Conservation (phyloP, 1,140 invertebrate genomes). For the Caenorhabditis tropicalis region DNA sequence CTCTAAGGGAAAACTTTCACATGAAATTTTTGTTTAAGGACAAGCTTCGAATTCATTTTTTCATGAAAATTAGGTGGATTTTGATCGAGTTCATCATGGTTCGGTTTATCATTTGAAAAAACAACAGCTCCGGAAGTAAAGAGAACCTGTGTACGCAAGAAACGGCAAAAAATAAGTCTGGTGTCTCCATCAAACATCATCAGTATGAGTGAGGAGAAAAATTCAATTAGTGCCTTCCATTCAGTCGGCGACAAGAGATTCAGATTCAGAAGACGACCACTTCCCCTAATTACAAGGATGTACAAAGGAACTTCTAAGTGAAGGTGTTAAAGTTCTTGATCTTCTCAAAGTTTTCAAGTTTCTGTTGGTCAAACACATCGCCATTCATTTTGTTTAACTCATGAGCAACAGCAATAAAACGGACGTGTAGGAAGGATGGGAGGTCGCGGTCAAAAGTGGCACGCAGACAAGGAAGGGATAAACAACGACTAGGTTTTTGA, state of each 20-base stretch:
- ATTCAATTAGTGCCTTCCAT: conserved; percentile 37
- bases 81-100: no score
- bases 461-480: conserved; percentile 12
- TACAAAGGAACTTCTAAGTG: background rate
- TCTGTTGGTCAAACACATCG: background rate
- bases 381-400: background rate
- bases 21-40: no score
- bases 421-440: background rate
- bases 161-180: background rate
- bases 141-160: background rate
- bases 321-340: background rate
- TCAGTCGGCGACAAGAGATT: background rate
- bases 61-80: background rate
- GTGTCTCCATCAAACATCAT: conserved; percentile 33
- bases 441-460: conserved; percentile 26
- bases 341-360: background rate
- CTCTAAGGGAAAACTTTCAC: no score
- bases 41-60: background rate
- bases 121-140: background rate
- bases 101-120: background rate
- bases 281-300: conserved; percentile 23
- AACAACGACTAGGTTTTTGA: background rate
- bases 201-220: conserved; percentile 25
- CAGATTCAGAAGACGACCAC: conserved; percentile 28
- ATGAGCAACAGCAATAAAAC: conserved; percentile 23